Conservation (phyloP, 2,797 vertebrate species). For the Sebastiscus tertius region DNA sequence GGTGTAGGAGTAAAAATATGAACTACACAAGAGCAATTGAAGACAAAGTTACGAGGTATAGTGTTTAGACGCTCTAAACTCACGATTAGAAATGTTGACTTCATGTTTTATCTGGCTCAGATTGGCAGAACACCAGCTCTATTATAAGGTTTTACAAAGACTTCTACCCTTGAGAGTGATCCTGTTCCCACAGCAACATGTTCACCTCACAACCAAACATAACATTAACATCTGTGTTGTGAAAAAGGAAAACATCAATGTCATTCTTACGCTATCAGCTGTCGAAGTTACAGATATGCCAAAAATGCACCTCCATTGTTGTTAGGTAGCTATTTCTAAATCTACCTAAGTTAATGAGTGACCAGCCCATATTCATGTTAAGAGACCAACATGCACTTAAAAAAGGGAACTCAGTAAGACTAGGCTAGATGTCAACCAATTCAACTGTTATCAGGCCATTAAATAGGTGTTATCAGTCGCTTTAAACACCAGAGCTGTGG, state of each 20-base stretch:
- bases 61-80: background rate
- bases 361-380: background rate
- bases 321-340: background rate
- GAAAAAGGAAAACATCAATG: background rate
- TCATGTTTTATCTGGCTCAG: background rate
- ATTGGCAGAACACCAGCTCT: slow-evolving; percentile 8
- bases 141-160: background rate
- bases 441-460: no score
- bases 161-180: background rate
- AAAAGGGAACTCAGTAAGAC: no score
- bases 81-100: background rate
- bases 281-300: background rate
- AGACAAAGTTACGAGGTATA: background rate
- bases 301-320: background rate
- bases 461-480: no score
- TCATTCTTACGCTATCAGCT: background rate
- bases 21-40: background rate
- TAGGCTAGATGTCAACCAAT: no score
- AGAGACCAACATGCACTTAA: no score
- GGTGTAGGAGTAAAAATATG: background rate
- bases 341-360: background rate
- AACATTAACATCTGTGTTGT: background rate
- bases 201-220: background rate
- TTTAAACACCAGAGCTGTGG: no score
- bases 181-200: slow-evolving; percentile 1